These are phyloP conservation scores for Phainopepla nitens DNA, from an alignment of 2,113 vertebrate species.

Conservation along the genomic window DNA sequence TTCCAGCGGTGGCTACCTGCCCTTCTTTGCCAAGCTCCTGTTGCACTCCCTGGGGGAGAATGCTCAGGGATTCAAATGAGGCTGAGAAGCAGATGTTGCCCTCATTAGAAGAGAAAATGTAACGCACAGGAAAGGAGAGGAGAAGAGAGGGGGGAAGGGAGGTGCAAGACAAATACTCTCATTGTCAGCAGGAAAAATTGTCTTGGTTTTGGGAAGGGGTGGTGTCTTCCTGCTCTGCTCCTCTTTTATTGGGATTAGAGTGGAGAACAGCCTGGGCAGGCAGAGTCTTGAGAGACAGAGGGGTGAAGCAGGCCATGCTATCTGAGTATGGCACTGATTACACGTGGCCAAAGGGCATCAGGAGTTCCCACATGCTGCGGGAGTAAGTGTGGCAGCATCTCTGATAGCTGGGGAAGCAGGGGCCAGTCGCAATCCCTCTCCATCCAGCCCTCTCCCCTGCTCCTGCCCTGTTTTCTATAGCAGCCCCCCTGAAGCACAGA, in stretches of 20 bases:
- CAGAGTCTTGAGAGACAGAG: background rate
- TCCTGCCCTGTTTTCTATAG: background rate
- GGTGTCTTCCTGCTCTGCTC: background rate
- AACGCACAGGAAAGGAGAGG: background rate
- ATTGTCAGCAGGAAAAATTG: background rate
- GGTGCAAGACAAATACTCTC: background rate
- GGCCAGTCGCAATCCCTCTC: background rate
- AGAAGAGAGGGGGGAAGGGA: background rate
- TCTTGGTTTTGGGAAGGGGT: background rate
- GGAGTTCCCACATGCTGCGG: background rate
- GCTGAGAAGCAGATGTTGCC: constrained; percentile 25
- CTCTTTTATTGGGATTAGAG: background rate
- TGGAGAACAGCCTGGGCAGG: background rate
- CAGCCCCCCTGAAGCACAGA: background rate
- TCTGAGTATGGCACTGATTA: rapidly evolving
- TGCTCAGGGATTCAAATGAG: background rate
- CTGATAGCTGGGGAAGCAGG: background rate
- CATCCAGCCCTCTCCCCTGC: background rate
- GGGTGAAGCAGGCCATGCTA: background rate
- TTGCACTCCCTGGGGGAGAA: background rate
- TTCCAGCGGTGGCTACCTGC: background rate
- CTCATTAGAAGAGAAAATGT: constrained; percentile 29
- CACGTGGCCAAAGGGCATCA: background rate
- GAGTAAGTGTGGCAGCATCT: background rate
- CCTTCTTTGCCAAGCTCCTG: background rate